phyloP scores from a whole-genome alignment of 2,888 invertebrate species.

The Tenthredo scrophulariae region DNA sequence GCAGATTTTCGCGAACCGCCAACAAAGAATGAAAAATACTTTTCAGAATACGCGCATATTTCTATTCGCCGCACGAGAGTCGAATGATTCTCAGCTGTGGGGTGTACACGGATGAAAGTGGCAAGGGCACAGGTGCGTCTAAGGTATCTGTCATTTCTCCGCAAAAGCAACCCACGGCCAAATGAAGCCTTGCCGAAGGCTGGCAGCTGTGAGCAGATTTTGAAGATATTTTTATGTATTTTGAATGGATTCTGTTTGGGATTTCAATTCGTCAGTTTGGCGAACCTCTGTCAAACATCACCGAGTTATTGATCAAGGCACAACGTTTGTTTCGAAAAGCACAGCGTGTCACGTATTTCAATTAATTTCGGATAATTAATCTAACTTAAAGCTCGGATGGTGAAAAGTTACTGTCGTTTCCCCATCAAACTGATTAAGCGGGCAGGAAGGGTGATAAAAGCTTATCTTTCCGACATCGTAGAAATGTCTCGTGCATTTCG shows the following conservation, averaged over 20 bases:
- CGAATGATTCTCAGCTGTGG: constrained; percentile 35
- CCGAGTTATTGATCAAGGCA: neutral
- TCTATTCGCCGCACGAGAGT: constrained; percentile 45
- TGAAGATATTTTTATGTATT: constrained; percentile 10
- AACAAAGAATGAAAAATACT: constrained; percentile 34
- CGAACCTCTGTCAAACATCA: neutral
- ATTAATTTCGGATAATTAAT: constrained; percentile 15
- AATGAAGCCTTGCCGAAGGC: constrained; percentile 43
- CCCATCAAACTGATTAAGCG: constrained; percentile 29
- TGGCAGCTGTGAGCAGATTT: constrained; percentile 20
- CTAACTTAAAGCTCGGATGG: neutral
- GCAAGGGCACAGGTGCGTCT: constrained; percentile 59
- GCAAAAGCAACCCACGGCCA: constrained; percentile 10
- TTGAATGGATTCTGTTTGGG: constrained; percentile 7
- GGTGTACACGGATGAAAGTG: constrained; percentile 38
- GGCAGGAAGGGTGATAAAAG: constrained; percentile 11
- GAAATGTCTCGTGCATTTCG: constrained; percentile 40
- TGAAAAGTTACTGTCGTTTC: neutral
- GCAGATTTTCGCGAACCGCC: neutral
- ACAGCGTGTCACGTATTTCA: constrained; percentile 3
- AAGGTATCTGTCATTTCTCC: constrained; percentile 61
- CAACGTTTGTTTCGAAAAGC: neutral
- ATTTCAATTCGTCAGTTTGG: constrained; percentile 46
- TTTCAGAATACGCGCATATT: neutral
- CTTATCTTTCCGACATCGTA: constrained; percentile 22